Evolutionary conservation across 2,888 invertebrate genomes (phyloP), one percentile per base, ranked within the genome.

Genomic region (Odontomyia ornata): DNA sequence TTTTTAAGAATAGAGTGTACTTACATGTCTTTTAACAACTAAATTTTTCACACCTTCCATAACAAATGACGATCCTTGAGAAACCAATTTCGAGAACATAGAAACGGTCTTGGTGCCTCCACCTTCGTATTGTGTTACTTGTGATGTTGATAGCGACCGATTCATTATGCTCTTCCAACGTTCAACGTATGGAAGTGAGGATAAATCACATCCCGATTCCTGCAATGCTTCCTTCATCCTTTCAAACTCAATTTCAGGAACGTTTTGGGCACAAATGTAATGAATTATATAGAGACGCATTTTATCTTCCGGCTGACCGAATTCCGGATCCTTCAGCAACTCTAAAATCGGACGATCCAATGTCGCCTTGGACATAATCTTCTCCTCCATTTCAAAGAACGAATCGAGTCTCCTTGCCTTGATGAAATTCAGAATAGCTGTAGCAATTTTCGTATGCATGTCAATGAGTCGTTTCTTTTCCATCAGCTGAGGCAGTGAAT

Each of bases 21-120:
- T 91, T 86, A 95, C 96, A 88, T 99, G 98, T 88, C 95, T 93
- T 87, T 99, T 99, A 9, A 99, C 96, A 21, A 99, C 99, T 82
- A 99, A 91, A 89, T 99, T 99, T 87, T 98, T 97, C 0, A 99
- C 98, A 47, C 98, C 99, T 87, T 99, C 99, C 98, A 99, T 99
- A 0, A 99, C 98, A 86, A 99, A 98, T 46, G 96, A 96, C 0
- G 98, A 99, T 25, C 98, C 98, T 85, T 98, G 97, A 9, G 95
- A 95, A 83, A 99, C 95, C 76, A 99, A 89, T 87, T 99, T 99
- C 9, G 97, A 97, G 88, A 99, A 98, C 99, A 99, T 99, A 79
- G 94, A 95, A 0, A 97, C 96, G 0, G 98, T 98, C 88, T 96
- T 97, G 0, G 97, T 97, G 28, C 97, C 97, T 43, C 95, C 95